Percentiles rank a stretch among this genome's conserved stretches.
These are phyloP conservation scores for Pinctada fucata DNA, from an alignment of 2,888 invertebrate genomes.

Conservation along the genomic window DNA sequence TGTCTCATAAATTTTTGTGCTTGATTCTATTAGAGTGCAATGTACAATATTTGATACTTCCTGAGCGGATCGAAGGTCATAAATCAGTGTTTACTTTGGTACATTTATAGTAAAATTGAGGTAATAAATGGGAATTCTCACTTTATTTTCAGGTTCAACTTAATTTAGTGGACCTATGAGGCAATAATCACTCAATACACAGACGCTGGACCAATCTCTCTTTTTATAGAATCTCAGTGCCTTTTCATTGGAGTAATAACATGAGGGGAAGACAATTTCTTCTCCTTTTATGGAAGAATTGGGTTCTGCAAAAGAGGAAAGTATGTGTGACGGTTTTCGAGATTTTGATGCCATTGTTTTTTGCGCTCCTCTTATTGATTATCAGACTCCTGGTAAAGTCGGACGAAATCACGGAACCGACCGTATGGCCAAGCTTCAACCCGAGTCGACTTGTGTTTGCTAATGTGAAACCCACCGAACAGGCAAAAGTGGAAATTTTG, in stretches of 20 bases:
- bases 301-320: constrained; percentile 60
- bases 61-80: too few relatives aligned
- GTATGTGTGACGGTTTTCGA: constrained; percentile 64
- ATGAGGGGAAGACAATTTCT: constrained; percentile 51
- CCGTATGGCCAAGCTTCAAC: constrained; percentile 25
- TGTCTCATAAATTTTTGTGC: too few relatives aligned
- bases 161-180: too few relatives aligned
- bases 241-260: not conserved
- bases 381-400: constrained; percentile 43
- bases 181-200: too few relatives aligned
- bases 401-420: constrained; percentile 7
- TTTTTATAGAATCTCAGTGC: too few relatives aligned
- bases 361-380: constrained; percentile 56
- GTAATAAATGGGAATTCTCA: too few relatives aligned
- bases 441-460: not conserved
- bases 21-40: too few relatives aligned
- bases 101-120: too few relatives aligned
- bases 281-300: constrained; percentile 66
- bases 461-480: not conserved
- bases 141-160: too few relatives aligned
- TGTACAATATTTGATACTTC: too few relatives aligned
- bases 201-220: too few relatives aligned
- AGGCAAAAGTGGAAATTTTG: not conserved
- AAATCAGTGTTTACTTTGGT: too few relatives aligned
- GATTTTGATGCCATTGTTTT: constrained; percentile 58